phyloP scores from a whole-genome alignment of 2,797 vertebrate species.

The Centroberyx gerrardi region DNA sequence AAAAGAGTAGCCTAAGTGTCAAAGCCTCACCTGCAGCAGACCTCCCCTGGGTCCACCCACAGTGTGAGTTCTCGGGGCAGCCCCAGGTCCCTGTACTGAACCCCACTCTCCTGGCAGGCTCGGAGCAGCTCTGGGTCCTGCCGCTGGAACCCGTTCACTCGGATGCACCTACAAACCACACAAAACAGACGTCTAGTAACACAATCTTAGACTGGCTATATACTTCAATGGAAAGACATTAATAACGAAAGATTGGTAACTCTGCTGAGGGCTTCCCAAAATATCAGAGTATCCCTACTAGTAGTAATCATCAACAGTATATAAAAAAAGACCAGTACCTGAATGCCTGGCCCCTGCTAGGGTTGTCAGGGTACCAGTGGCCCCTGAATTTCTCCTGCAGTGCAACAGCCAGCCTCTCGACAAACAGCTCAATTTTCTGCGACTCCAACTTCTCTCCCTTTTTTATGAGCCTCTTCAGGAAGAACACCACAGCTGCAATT shows the following conservation, averaged over 20 bases:
- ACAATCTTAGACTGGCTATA: background rate
- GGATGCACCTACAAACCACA: constrained; percentile 78
- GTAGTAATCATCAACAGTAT: background rate
- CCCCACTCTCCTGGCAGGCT: constrained; percentile 81
- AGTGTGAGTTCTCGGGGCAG: constrained; percentile 82
- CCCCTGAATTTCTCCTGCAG: constrained; percentile 88
- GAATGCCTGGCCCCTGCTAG: constrained; percentile 90
- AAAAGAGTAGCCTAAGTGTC: too few species aligned
- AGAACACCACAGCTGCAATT: constrained; percentile 89
- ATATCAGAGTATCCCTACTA: background rate
- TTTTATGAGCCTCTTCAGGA: constrained; percentile 87
- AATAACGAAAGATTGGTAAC: background rate
- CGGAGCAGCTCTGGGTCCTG: constrained; percentile 81
- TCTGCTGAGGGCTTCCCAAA: background rate
- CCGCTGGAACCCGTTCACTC: constrained; percentile 78
- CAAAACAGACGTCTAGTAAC: background rate
- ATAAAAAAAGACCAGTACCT: constrained; percentile 78
- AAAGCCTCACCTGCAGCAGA: constrained; percentile 84
- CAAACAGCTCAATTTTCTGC: constrained; percentile 84
- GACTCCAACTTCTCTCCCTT: constrained; percentile 83
- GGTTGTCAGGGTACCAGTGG: constrained; percentile 92
- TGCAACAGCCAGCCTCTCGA: constrained; percentile 82
- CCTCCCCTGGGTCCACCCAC: constrained; percentile 86
- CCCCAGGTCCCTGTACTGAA: constrained; percentile 78
- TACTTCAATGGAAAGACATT: background rate